A percentile compares a stretch with the other conserved stretches of the same genome.
phyloP scores from a whole-genome alignment of 2,888 invertebrate species.

The Diogma glabrata region DNA sequence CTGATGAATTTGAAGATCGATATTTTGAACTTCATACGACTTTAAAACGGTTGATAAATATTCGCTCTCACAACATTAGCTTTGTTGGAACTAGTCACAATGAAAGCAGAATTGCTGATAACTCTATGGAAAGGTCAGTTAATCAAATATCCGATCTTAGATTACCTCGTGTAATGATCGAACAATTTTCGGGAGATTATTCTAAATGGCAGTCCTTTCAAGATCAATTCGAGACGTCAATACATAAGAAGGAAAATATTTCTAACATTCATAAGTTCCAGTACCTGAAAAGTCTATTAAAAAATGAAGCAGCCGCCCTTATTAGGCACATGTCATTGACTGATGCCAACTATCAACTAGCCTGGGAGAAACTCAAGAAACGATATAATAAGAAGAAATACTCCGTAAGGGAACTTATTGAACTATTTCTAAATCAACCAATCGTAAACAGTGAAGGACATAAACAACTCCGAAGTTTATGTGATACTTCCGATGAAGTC shows the following conservation, averaged over 20 bases:
- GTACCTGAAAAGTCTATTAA: neutral
- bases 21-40: neutral
- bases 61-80: neutral
- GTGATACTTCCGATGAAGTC: neutral
- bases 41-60: neutral
- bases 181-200: neutral
- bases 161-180: neutral
- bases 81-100: neutral
- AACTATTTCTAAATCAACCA: neutral
- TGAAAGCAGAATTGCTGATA: neutral
- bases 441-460: neutral
- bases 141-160: neutral
- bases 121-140: neutral
- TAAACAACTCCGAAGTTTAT: neutral
- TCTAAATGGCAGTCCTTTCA: neutral
- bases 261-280: neutral
- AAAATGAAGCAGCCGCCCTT: neutral
- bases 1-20: neutral
- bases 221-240: neutral
- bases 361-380: neutral
- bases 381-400: neutral
- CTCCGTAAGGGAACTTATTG: neutral
- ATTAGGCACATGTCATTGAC: neutral
- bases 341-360: neutral
- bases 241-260: neutral